These are phyloP conservation scores for Odocoileus virginianus DNA, from an alignment of 2,113 vertebrate species.

Conservation along the genomic window DNA sequence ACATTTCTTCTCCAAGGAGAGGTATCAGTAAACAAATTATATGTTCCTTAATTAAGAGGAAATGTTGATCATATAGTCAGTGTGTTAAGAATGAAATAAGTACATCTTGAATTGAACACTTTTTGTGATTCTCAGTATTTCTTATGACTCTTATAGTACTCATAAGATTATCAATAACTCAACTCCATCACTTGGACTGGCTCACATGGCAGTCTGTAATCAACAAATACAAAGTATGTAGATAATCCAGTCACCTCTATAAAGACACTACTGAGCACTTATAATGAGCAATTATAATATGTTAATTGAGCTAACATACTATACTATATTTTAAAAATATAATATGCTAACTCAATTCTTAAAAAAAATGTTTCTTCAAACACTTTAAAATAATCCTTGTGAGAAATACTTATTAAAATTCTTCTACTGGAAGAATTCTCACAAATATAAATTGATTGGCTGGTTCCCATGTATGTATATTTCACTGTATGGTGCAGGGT, in stretches of 20 bases:
- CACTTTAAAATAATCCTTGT: neutral
- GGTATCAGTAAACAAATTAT: neutral
- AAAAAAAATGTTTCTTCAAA: neutral
- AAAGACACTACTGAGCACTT: neutral
- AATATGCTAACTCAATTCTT: neutral
- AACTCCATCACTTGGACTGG: neutral
- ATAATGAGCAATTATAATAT: neutral
- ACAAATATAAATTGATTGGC: neutral
- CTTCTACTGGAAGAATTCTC: neutral
- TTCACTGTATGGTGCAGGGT: neutral
- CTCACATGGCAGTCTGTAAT: neutral
- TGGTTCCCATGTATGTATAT: neutral
- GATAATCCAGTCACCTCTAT: neutral
- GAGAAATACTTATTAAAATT: neutral
- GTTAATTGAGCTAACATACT: neutral
- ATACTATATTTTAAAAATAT: neutral
- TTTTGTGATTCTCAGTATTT: neutral
- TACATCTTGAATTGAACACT: neutral
- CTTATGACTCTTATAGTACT: neutral
- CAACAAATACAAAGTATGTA: neutral
- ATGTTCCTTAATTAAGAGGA: neutral
- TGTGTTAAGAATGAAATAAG: neutral
- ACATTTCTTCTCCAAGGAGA: neutral
- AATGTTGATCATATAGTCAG: neutral
- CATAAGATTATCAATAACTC: neutral